These are phyloP conservation scores for Cossypha niveicapilla DNA, from an alignment of 2,797 vertebrate genomes.

Conservation along the genomic window DNA sequence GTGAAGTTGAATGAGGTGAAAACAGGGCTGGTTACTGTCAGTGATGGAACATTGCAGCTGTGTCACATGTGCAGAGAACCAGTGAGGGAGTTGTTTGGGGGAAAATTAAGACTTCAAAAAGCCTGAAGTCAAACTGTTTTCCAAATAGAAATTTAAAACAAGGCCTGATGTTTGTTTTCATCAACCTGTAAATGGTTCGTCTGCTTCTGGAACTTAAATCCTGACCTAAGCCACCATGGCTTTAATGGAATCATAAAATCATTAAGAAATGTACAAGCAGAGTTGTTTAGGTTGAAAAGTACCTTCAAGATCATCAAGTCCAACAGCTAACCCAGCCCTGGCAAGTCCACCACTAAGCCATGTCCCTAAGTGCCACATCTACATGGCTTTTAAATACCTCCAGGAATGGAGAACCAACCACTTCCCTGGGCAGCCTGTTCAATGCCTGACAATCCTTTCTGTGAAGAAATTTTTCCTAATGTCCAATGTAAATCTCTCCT, in stretches of 20 bases:
- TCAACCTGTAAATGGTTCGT: not conserved
- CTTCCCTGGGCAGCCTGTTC: not conserved
- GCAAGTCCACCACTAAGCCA: not conserved
- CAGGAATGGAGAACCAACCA: not conserved
- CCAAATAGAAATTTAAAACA: not conserved
- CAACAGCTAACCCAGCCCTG: fast-evolving
- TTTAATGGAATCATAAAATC: not conserved
- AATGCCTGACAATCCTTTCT: not conserved
- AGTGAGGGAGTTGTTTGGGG: not conserved
- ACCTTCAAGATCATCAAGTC: not conserved
- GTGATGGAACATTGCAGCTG: not conserved
- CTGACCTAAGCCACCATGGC: fast-evolving
- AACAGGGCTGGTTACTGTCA: not conserved
- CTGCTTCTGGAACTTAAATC: not conserved
- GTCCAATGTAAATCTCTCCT: not conserved
- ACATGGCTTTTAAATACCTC: not conserved
- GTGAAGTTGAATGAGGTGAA: not conserved
- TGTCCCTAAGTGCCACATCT: not conserved
- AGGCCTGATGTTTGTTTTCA: not conserved
- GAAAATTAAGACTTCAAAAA: not conserved
- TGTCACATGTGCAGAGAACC: not conserved
- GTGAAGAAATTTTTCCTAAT: not conserved
- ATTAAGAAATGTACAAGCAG: not conserved
- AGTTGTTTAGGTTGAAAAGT: not conserved
- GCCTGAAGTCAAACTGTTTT: not conserved